Conservation (phyloP, 92 coral and sea anemone genomes). For the Diadumene lineata region DNA sequence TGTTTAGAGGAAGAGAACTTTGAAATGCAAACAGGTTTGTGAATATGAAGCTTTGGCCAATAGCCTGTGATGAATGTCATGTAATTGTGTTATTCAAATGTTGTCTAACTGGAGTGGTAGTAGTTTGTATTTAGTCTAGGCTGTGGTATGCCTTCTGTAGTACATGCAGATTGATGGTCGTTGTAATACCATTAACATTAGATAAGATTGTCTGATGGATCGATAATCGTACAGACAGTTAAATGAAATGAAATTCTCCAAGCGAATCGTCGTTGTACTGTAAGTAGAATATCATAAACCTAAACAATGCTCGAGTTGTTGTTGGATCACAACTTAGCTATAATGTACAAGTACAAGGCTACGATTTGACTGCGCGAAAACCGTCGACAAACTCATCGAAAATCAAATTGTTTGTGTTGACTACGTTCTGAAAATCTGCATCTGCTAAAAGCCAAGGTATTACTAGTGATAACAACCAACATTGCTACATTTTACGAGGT, state of each 20-base stretch:
- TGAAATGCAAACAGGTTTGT: conserved; percentile 9
- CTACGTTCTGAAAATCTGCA: not conserved
- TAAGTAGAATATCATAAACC: conserved; percentile 21
- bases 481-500: too few species aligned
- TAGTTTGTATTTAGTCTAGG: conserved; percentile 9
- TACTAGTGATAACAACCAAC: not conserved
- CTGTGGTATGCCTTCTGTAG: conserved; percentile 5
- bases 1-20: conserved; percentile 7
- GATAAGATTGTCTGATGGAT: conserved; percentile 34
- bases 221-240: conserved; percentile 11
- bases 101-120: not conserved
- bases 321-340: not conserved
- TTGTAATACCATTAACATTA: conserved; percentile 29
- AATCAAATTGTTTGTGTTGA: not conserved
- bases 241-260: conserved; percentile 6
- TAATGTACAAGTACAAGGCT: not conserved
- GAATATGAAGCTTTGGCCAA: conserved; percentile 14
- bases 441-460: not conserved
- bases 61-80: conserved; percentile 29
- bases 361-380: not conserved
- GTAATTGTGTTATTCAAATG: conserved; percentile 36
- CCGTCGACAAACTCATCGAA: not conserved
- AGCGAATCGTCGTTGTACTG: conserved; percentile 4
- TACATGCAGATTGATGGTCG: conserved; percentile 20
- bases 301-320: not conserved